A percentile compares a stretch with the other conserved stretches of the same genome.
Evolutionary conservation across 2,888 invertebrate genomes (phyloP).

Genomic region (Baccha elongata): DNA sequence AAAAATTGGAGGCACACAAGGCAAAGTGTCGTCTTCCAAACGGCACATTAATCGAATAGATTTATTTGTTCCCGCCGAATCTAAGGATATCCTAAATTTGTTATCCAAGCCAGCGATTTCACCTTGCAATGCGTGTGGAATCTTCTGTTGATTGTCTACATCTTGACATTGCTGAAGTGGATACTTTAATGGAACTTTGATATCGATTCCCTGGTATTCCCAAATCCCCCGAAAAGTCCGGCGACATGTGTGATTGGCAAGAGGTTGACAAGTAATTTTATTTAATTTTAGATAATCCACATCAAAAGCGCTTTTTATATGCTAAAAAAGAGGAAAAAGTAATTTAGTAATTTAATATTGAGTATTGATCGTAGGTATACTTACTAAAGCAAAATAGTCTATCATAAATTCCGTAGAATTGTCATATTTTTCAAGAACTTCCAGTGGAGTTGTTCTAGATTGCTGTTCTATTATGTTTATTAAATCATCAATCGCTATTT

Average conservation of each 20-base stretch:
- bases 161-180: not conserved
- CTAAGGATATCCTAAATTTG: conserved; percentile 89
- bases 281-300: not conserved
- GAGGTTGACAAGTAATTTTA: conserved; percentile 82
- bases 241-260: conserved; percentile 94
- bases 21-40: conserved; percentile 94
- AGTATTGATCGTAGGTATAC: not conserved
- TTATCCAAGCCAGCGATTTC: conserved; percentile 96
- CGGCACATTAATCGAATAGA: conserved; percentile 87
- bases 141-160: conserved; percentile 84
- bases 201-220: conserved; percentile 88
- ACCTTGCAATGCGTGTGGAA: conserved; percentile 95
- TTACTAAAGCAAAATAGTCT: not conserved
- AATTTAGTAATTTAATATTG: not conserved
- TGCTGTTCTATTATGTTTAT: no score
- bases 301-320: not conserved
- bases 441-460: not conserved
- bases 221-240: conserved; percentile 95
- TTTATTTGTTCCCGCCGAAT: conserved; percentile 85
- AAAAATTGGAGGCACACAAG: conserved; percentile 94
- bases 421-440: not conserved
- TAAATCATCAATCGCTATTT: no score
- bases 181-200: not conserved
- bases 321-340: not conserved
- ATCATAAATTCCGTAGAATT: not conserved